A percentile compares a stretch with the other conserved stretches of the same genome.
These are phyloP conservation scores for Brachyhypopomus occidentalis DNA, from an alignment of 2,113 vertebrate genomes.

Conservation along the genomic window DNA sequence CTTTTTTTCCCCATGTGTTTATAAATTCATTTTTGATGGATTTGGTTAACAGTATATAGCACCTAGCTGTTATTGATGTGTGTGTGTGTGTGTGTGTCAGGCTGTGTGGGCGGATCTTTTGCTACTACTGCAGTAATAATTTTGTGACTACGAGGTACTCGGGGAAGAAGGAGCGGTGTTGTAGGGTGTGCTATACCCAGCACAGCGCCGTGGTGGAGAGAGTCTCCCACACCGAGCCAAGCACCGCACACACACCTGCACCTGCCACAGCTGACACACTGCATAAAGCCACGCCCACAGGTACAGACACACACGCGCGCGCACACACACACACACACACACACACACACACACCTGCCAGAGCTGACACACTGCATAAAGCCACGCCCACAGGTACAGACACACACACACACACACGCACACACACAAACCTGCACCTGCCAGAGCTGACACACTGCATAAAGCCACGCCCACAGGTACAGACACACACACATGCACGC, in stretches of 20 bases:
- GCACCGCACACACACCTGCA: conserved; percentile 56
- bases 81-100: conserved; percentile 64
- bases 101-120: conserved; percentile 89
- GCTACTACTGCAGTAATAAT: conserved; percentile 96
- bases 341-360: conserved; percentile 37
- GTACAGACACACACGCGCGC: conserved; percentile 36
- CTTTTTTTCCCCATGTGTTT: too few species aligned
- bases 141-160: conserved; percentile 79
- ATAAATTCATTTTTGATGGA: too few species aligned
- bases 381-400: conserved; percentile 50
- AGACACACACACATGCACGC: conserved; percentile 27
- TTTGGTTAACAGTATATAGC: too few species aligned
- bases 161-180: conserved; percentile 91
- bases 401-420: conserved; percentile 20
- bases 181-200: conserved; percentile 84
- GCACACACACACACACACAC: not conserved
- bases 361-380: conserved; percentile 6
- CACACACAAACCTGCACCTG: conserved; percentile 52
- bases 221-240: conserved; percentile 67
- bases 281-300: conserved; percentile 38
- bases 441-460: conserved; percentile 17
- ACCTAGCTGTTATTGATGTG: not conserved
- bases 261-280: conserved; percentile 42
- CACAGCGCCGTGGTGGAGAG: conserved; percentile 75
- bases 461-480: conserved; percentile 47